Evolutionary conservation across 2,113 vertebrate genomes (phyloP).

Genomic region (Anolis sagrei): DNA sequence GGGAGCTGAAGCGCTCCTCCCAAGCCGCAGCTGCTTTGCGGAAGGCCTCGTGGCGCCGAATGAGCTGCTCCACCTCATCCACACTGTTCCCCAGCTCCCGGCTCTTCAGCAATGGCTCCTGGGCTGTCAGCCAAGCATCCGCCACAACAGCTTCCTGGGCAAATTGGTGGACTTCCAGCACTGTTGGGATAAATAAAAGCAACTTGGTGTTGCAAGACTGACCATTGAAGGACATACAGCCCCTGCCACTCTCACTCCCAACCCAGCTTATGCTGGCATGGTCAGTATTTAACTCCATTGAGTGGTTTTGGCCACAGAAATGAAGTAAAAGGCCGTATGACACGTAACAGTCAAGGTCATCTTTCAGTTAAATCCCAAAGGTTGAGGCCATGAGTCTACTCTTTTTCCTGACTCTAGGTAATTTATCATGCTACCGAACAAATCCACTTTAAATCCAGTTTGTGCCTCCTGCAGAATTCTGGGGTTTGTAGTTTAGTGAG

Average conservation of each 20-base stretch:
- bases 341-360: too few relatives aligned
- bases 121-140: slow-evolving; percentile 91
- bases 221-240: neutral
- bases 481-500: too few relatives aligned
- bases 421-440: too few relatives aligned
- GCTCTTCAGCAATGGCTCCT: slow-evolving; percentile 91
- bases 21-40: slow-evolving; percentile 90
- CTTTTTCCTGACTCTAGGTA: neutral
- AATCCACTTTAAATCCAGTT: too few relatives aligned
- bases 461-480: too few relatives aligned
- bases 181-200: slow-evolving; percentile 67
- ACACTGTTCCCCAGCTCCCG: slow-evolving; percentile 90
- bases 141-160: slow-evolving; percentile 95
- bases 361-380: neutral
- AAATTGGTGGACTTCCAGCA: slow-evolving; percentile 95
- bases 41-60: slow-evolving; percentile 93
- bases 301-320: too few relatives aligned
- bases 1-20: slow-evolving; percentile 95
- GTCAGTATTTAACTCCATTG: neutral
- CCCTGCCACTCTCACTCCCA: neutral
- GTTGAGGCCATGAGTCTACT: neutral
- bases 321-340: too few relatives aligned
- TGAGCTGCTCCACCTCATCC: slow-evolving; percentile 95
- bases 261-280: neutral
- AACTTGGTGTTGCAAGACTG: neutral